Evolutionary conservation across 1,140 invertebrate genomes (phyloP), one percentile per base, ranked within the genome.

Genomic region (Pantala flavescens): DNA sequence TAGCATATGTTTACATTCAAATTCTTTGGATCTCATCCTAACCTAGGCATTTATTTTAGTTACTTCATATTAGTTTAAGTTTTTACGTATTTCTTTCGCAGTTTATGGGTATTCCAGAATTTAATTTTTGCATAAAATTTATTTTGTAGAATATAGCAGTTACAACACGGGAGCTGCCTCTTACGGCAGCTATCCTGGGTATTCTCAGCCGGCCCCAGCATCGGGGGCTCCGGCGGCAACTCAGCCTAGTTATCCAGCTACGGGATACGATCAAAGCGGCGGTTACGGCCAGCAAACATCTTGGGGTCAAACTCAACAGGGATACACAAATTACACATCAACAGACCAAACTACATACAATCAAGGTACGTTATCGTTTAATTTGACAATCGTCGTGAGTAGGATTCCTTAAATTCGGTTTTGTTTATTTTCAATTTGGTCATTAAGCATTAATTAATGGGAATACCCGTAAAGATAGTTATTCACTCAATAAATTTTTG

Each of bases 141-240:
- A 2, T 71, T 23, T 71, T 71, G 11, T 24, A 72, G 71, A 72
- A n/a, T 72, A 72, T 42, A 72, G 71, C 24, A 72, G 71, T 72
- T 72, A 72, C 71, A 72, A 72, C 42, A 72, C 71, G 24, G 71
- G 71, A 11, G 71, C 71, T 24, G 71, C 71, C 71, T n/a, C 71
- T 24, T 72, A 72, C 24, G 71, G 71, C 24, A 28, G 71, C 24
- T 72, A 72, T 24, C 23, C 71, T n/a, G 71, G 71, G 42, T 72
- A 72, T 72, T 72, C 71, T 11, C 71, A 72, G 24, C 71, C 71
- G 9, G 71, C 71, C 11, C 71, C 71, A 24, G 71, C 71, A 24
- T 28, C 71, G 24, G 71, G 71, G n/a, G 71, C 71, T 72, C 19
- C 71, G 42, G 71, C 71, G 0, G 71, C 71, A 23, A 63, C 49